Evolutionary conservation across 2,113 vertebrate genomes (phyloP), one percentile per base, ranked within the genome.

Genomic region (Cyprinodon variegatus): DNA sequence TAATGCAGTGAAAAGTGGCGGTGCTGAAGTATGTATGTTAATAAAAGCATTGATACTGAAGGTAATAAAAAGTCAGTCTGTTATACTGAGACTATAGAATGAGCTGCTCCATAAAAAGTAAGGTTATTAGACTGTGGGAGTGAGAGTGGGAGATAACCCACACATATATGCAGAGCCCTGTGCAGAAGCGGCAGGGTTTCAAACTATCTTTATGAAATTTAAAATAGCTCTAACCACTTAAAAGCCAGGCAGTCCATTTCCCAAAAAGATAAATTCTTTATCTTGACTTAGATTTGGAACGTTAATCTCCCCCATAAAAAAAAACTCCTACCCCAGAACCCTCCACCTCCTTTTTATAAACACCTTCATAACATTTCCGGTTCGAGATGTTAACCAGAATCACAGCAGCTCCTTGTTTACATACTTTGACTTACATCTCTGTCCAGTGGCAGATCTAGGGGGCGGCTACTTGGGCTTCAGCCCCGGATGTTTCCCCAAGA

Each of bases 41-140:
- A 96, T 53, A 60, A 96, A 95, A 3, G 90, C 93, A 22, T 93
- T 95, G 0, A 94, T 91, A 0, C 88, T 95, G 96, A 84, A 95
- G 95, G 92, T 62, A 78, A 64, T 60, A 46, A 62, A 13, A 20
- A 53, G 14, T 53, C 48, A 53, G 13, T 2, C 48, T 20, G 48
- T 17, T 17, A 50, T 50, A 50, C 48, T 8, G 48, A 53, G 13
- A 50, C 48, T 41, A 41, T 41, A 41, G 41, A 41, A 9, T 41
- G 41, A 41, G 9, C 4, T 41, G 41, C 41, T 50, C 48, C 48
- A 17, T 53, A 17, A 5, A 20, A 14, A 29, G 29, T 29, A 29
- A 29, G 29, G 29, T 29, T 29, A 29, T 29, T 29, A 29, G 29
- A 29, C 29, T 29, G 29, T 29, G 29, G 29, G 29, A 29, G 29